These are phyloP conservation scores for Gymnogyps californianus DNA, from an alignment of 2,113 vertebrate genomes.

Conservation along the genomic window DNA sequence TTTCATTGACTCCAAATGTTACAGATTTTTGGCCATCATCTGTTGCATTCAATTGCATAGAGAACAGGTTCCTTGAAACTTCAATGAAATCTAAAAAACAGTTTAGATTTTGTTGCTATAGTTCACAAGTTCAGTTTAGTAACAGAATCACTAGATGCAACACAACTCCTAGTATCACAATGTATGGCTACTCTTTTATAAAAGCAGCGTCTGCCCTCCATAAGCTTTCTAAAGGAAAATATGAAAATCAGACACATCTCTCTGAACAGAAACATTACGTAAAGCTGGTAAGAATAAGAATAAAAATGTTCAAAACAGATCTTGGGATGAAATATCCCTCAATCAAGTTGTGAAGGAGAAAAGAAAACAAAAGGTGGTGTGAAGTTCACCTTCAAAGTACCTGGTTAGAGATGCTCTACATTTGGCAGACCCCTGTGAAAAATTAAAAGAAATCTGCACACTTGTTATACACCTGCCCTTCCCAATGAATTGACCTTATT, in stretches of 20 bases:
- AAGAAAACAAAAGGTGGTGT: neutral
- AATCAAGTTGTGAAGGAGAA: neutral
- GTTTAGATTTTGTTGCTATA: neutral
- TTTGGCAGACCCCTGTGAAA: neutral
- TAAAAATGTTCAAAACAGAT: neutral
- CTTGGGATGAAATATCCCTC: neutral
- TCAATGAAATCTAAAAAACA: slow-evolving; percentile 81
- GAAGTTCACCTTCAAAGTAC: neutral
- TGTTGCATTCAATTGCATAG: slow-evolving; percentile 68
- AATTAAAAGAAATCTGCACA: neutral
- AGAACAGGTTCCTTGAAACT: slow-evolving; percentile 78
- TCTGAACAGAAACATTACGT: neutral
- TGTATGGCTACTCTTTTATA: neutral
- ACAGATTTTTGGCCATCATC: slow-evolving; percentile 3
- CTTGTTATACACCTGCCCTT: no score
- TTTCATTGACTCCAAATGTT: slow-evolving; percentile 51
- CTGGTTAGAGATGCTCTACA: neutral
- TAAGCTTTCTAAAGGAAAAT: neutral
- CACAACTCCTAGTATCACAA: neutral
- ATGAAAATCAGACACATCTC: neutral
- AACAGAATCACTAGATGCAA: neutral
- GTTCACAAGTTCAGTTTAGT: neutral
- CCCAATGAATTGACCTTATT: neutral
- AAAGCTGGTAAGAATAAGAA: neutral
- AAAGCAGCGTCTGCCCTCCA: neutral